Evolutionary conservation across 2,888 invertebrate species (phyloP).

Genomic region (Helobdella robusta): DNA sequence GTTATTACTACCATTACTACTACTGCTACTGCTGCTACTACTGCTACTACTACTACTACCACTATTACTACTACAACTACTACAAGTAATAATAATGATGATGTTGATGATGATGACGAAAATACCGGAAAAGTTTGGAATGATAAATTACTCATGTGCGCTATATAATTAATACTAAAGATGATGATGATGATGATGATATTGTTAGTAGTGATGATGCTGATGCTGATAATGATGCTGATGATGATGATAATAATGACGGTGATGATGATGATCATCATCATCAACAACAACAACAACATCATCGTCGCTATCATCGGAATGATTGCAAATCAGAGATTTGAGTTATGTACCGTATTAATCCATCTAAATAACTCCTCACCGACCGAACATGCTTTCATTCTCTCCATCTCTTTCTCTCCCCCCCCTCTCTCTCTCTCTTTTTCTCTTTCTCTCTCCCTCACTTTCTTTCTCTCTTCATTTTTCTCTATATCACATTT

Average conservation of each 20-base stretch:
- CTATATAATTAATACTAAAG: constrained; percentile 28
- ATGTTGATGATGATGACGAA: no score
- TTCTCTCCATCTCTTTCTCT: neutral
- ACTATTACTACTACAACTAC: neutral
- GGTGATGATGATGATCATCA: constrained; percentile 2
- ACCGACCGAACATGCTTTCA: no score
- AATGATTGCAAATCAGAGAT: no score
- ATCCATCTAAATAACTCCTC: no score
- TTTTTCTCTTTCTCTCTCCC: neutral
- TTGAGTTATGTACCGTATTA: no score
- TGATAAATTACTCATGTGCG: neutral
- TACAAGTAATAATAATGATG: neutral
- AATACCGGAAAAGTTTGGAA: neutral
- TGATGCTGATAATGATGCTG: no score
- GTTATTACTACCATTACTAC: neutral
- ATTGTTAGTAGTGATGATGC: no score
- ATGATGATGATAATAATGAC: constrained; percentile 51
- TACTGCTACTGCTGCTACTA: neutral
- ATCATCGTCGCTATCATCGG: no score
- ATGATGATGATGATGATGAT: no score
- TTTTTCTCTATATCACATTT: neutral
- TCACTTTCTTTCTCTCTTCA: neutral
- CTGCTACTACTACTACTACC: neutral
- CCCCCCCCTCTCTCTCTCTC: neutral
- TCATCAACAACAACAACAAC: no score